Conservation (phyloP, 2,888 invertebrate species). For the Hermaeophaga mercurialis region DNA sequence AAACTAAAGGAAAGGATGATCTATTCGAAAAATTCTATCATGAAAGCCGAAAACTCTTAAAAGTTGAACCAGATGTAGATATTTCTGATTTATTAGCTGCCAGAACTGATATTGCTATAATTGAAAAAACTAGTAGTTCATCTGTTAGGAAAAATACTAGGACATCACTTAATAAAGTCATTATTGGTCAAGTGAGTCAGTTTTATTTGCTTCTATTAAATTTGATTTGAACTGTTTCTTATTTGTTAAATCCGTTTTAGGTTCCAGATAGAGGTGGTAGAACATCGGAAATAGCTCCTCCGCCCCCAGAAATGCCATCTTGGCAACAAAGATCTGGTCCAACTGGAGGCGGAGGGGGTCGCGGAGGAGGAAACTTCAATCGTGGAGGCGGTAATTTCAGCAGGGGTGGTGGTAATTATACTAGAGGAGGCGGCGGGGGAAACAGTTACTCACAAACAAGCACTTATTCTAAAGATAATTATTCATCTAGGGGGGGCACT, state of each 20-base stretch:
- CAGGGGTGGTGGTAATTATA: conserved; percentile 45
- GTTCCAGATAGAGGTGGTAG: conserved; percentile 96
- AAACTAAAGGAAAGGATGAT: conserved; percentile 74
- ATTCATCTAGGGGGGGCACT: conserved; percentile 13
- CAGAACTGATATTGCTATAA: conserved; percentile 78
- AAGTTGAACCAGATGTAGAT: conserved; percentile 68
- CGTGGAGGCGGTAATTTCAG: conserved; percentile 50
- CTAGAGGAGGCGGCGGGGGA: conserved; percentile 14
- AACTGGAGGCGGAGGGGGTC: conserved; percentile 58
- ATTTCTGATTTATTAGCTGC: conserved; percentile 84
- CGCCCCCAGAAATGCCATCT: conserved; percentile 96
- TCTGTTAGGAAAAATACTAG: conserved; percentile 83
- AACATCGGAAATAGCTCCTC: conserved; percentile 87
- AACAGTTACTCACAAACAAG: conserved; percentile 40
- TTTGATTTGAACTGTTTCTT: not conserved
- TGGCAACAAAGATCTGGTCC: conserved; percentile 77
- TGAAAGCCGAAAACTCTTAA: conserved; percentile 60
- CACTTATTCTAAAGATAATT: too few species aligned
- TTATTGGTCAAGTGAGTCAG: conserved; percentile 76
- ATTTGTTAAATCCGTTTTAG: conserved; percentile 51
- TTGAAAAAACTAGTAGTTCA: conserved; percentile 92
- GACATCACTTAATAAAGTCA: conserved; percentile 82
- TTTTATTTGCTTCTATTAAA: conserved; percentile 2
- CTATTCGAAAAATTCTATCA: conserved; percentile 67
- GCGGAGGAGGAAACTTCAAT: conserved; percentile 55